Evolutionary conservation across 2,888 invertebrate genomes (phyloP).

Genomic region (Cheilosia variabilis): DNA sequence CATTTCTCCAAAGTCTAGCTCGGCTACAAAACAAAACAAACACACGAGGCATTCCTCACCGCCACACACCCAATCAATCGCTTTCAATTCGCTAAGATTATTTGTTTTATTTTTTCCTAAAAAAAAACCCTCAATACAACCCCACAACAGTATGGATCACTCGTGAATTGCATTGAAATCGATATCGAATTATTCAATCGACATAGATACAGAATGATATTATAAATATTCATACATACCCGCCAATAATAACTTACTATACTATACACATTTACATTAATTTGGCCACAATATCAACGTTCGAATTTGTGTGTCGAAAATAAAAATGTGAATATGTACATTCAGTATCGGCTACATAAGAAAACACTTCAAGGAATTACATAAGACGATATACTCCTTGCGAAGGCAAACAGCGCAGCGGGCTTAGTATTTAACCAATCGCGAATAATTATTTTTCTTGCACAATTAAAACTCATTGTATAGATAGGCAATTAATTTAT

Average conservation of each 20-base stretch:
- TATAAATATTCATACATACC: slow-evolving; percentile 39
- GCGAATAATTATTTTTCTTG: slow-evolving; percentile 45
- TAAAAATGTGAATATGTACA: no score
- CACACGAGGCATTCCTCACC: no score
- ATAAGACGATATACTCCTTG: slow-evolving; percentile 9
- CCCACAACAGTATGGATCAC: background rate
- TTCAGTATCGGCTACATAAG: no score
- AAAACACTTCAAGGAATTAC: slow-evolving; percentile 24
- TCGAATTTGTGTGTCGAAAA: background rate
- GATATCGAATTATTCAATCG: background rate
- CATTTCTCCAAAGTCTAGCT: background rate
- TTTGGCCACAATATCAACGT: background rate
- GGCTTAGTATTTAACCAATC: slow-evolving; percentile 19
- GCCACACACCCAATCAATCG: background rate
- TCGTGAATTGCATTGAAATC: background rate
- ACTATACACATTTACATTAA: slow-evolving; percentile 30
- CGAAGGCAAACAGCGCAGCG: background rate
- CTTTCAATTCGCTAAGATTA: background rate
- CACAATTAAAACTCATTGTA: slow-evolving; percentile 51
- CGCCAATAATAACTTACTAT: background rate
- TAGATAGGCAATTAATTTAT: slow-evolving; percentile 30
- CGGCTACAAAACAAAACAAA: background rate
- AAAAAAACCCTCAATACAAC: background rate
- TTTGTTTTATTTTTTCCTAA: no score
- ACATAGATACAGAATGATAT: slow-evolving; percentile 4